phyloP scores from a whole-genome alignment of 35 echinoderm and acorn worm genomes.

The Nesometra sesokonis region DNA sequence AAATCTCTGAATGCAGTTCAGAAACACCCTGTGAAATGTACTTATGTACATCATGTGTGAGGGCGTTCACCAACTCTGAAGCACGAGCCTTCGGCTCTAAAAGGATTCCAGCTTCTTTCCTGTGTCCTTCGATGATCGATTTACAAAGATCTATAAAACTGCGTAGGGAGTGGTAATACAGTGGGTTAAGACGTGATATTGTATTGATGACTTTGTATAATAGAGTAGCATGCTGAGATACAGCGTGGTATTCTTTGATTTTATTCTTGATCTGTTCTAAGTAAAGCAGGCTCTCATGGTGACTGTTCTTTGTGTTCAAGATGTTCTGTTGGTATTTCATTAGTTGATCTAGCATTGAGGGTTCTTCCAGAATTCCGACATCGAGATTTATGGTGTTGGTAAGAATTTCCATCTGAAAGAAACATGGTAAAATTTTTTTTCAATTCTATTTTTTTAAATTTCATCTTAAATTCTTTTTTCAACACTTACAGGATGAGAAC shows the following conservation, averaged over 20 bases:
- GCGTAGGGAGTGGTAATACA: constrained; percentile 53
- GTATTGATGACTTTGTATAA: constrained; percentile 56
- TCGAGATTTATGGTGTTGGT: constrained; percentile 39
- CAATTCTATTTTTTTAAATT: neutral
- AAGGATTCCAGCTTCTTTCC: constrained; percentile 59
- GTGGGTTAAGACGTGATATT: constrained; percentile 45
- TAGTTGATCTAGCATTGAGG: constrained; percentile 34
- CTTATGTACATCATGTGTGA: constrained; percentile 47
- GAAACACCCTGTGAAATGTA: constrained; percentile 31
- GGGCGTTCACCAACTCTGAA: constrained; percentile 55
- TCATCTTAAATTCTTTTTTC: neutral
- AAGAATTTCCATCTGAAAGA: constrained; percentile 50
- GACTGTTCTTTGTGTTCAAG: constrained; percentile 38
- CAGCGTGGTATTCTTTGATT: constrained; percentile 37
- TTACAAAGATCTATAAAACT: constrained; percentile 37
- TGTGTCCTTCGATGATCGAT: constrained; percentile 22
- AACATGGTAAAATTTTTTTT: neutral
- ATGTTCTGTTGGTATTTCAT: constrained; percentile 39
- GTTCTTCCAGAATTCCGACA: constrained; percentile 61
- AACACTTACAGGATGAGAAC: neutral
- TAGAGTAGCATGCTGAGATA: constrained; percentile 69
- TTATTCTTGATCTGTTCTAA: constrained; percentile 48
- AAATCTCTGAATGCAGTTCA: constrained; percentile 52
- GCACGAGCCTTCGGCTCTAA: constrained; percentile 60
- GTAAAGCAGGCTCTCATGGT: constrained; percentile 50